Base-by-base conservation (phyloP, 2,888 invertebrate species). In the Gymnocheta viridis region DNA sequence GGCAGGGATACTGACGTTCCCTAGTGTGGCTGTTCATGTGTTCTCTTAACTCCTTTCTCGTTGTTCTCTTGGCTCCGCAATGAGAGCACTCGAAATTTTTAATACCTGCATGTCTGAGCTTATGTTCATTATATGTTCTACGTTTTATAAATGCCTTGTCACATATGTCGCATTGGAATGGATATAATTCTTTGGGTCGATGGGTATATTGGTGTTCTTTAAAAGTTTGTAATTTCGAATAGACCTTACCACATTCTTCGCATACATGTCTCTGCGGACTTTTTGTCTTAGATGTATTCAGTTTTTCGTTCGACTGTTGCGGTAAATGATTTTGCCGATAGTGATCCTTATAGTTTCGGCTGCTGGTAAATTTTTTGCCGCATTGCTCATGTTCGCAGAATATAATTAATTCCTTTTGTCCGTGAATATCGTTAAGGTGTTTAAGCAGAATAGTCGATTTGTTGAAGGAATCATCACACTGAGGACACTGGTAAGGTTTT, bases 91-190 rank as follows among this genome's bases (percentile, higher is more conserved):
- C 87, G 22, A 87, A 87, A 0, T 88, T 85, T 62, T 87, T 87
- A 4, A 86, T 86, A 3, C 88, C 87, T 1, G 89, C 88, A 47
- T 88, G 89, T 0, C 91, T 87, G 77, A 87, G 72, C 6, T 86
- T 47, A 66, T 91, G 91, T 76, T 90, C 90, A 17, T 82, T 83
- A 49, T 85, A 87, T 0, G 86, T 85, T 4, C 87, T 83, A 29
- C 85, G 86, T 0, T 86, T 86, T 0, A 85, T 82, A 74, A 87
- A 91, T 0, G 88, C 85, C 5, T 90, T 91, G 5, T 88, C 89
- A 44, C 91, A 91, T 49, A 88, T 85, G 0, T 89, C 89, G 49
- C 91, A 91, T 19, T 86, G 86, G 66, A 82, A 87, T 12, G 88
- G 88, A 79, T 85, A 87, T 9, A 86, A 85, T 54, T 88, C 88